Evolutionary conservation across 1,140 invertebrate genomes (phyloP).

Genomic region (Brachionus angularis): DNA sequence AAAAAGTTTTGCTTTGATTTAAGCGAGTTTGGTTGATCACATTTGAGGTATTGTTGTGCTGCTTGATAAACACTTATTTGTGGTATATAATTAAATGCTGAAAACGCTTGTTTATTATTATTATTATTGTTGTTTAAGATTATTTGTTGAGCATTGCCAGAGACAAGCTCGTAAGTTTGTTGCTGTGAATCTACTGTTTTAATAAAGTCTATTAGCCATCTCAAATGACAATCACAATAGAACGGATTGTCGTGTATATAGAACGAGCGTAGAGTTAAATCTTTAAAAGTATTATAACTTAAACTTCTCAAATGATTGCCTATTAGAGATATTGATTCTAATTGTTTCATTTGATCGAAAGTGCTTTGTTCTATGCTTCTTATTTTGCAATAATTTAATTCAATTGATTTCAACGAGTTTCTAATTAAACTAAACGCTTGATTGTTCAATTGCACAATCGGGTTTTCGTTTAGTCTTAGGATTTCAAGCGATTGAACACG

Average conservation of each 20-base stretch:
- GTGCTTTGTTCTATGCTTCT: not conserved
- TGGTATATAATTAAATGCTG: not conserved
- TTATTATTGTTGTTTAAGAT: too few species aligned
- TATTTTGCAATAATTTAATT: constrained; percentile 30
- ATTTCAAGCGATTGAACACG: not conserved
- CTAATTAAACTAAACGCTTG: not conserved
- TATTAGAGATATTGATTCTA: constrained; percentile 15
- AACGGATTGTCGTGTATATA: constrained; percentile 35
- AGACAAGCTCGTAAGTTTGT: constrained; percentile 1
- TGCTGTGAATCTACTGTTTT: constrained; percentile 33
- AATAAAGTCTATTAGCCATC: constrained; percentile 16
- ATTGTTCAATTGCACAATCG: not conserved
- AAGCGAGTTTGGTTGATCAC: constrained; percentile 38
- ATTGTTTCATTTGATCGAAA: constrained; percentile 7
- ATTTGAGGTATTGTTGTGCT: not conserved
- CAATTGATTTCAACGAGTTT: not conserved
- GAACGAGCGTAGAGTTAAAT: constrained; percentile 3
- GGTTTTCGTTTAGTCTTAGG: constrained; percentile 2
- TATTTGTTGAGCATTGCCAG: not conserved
- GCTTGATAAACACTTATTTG: not conserved
- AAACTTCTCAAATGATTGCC: constrained; percentile 24
- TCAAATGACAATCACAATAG: constrained; percentile 29
- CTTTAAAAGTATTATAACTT: not conserved
- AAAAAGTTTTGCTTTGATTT: constrained; percentile 40
- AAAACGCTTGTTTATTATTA: not conserved